Evolutionary conservation across 2,888 invertebrate species (phyloP).

Genomic region (Escarpia spicata): DNA sequence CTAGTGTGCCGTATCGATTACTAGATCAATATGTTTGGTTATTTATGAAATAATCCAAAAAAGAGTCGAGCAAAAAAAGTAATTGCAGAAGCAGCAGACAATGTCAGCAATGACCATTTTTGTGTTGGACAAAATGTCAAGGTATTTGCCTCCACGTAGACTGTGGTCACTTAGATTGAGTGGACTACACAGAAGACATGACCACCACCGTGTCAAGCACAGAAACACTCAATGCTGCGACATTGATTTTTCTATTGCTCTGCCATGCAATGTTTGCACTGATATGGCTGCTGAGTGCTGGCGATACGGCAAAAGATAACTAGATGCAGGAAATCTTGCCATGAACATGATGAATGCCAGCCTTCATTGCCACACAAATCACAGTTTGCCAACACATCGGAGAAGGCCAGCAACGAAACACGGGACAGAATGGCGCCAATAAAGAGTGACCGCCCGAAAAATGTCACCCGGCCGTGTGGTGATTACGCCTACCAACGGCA

Average conservation of each 20-base stretch:
- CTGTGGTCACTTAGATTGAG: not conserved
- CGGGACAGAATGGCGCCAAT: not conserved
- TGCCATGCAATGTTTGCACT: not conserved
- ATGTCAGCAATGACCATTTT: no score
- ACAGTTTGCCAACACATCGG: conserved; percentile 6
- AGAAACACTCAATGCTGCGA: not conserved
- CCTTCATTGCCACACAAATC: conserved; percentile 10
- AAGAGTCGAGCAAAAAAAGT: no score
- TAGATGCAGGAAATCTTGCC: not conserved
- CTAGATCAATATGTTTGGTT: no score
- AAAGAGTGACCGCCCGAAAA: not conserved
- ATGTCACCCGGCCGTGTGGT: not conserved
- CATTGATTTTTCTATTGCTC: not conserved
- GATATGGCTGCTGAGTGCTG: conserved; percentile 6
- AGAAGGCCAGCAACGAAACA: not conserved
- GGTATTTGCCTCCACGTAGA: not conserved
- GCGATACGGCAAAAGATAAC: not conserved
- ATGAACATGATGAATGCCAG: not conserved
- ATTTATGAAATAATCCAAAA: no score
- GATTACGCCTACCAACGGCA: not conserved
- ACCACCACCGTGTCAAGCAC: not conserved
- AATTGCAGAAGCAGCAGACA: no score
- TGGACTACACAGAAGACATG: not conserved
- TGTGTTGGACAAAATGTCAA: not conserved
- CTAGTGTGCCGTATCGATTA: no score